Conservation (phyloP, 2,113 vertebrate genomes). For the Geothlypis trichas region DNA sequence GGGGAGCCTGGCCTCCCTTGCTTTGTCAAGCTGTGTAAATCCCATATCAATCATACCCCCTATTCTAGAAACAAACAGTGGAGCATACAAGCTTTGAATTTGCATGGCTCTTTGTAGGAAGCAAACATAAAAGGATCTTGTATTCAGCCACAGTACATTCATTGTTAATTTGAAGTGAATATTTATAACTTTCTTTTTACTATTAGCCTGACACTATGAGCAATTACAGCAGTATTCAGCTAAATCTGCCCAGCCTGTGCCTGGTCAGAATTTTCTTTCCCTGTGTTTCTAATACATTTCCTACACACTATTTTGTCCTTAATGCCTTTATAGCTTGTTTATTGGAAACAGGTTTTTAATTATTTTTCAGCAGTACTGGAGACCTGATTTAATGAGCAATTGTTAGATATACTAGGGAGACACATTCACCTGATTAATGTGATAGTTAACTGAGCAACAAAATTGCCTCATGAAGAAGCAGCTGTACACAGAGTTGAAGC, state of each 20-base stretch:
- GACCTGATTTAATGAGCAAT: conserved; percentile 56
- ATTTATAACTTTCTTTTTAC: conserved; percentile 48
- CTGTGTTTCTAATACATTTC: not conserved
- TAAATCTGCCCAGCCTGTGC: not conserved
- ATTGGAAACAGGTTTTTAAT: conserved; percentile 52
- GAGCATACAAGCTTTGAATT: not conserved
- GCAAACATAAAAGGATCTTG: conserved; percentile 11
- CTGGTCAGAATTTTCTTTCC: conserved; percentile 20
- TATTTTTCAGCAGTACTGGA: conserved; percentile 36
- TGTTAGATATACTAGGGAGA: conserved; percentile 22
- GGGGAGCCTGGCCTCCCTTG: not conserved
- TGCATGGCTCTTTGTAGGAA: conserved; percentile 37
- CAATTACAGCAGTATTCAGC: not conserved
- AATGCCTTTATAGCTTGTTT: conserved; percentile 57
- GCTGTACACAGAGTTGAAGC: not conserved
- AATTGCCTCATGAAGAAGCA: conserved; percentile 14
- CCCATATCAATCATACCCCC: conserved; percentile 8
- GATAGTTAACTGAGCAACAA: conserved; percentile 45
- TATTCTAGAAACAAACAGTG: conserved; percentile 25
- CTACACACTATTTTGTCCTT: not conserved
- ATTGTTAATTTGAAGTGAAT: conserved; percentile 48
- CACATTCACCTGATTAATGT: conserved; percentile 60
- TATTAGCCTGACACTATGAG: not conserved
- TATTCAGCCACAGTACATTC: conserved; percentile 23
- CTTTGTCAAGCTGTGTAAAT: conserved; percentile 27